Evolutionary conservation across 2,113 vertebrate species (phyloP).

Genomic region (Acrocephalus kingi): DNA sequence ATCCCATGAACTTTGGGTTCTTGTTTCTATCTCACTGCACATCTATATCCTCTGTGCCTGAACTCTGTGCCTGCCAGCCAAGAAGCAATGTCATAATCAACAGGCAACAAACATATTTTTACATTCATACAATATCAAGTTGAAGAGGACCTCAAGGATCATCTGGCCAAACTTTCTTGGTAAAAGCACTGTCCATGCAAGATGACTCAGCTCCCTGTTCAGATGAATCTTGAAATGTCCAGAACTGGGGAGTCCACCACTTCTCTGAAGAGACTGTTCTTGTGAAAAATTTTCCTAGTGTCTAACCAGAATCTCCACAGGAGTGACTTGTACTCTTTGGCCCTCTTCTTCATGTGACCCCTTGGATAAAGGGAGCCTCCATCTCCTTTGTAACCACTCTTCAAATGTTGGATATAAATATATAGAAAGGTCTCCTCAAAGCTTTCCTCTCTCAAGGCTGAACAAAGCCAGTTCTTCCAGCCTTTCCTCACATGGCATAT

Average conservation of each 20-base stretch:
- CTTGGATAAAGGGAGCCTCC: neutral
- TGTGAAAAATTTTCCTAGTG: neutral
- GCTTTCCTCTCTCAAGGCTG: neutral
- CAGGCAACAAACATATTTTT: neutral
- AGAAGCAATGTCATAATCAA: neutral
- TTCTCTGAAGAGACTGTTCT: neutral
- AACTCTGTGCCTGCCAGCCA: neutral
- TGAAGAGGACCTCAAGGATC: neutral
- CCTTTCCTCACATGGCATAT: neutral
- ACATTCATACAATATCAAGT: neutral
- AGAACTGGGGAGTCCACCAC: neutral
- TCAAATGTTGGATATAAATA: neutral
- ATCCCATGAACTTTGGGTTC: neutral
- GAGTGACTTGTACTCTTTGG: neutral
- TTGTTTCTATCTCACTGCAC: neutral
- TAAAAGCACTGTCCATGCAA: neutral
- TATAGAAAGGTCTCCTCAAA: neutral
- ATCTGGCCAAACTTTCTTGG: neutral
- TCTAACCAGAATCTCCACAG: neutral
- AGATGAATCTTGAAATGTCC: neutral
- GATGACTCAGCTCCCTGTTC: neutral
- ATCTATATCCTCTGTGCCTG: neutral
- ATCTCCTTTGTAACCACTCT: neutral
- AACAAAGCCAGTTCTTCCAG: neutral
- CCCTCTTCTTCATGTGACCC: neutral